Percentiles rank a stretch among this genome's conserved stretches.
Evolutionary conservation across 2,113 vertebrate species (phyloP).

Genomic region (Oplegnathus fasciatus): DNA sequence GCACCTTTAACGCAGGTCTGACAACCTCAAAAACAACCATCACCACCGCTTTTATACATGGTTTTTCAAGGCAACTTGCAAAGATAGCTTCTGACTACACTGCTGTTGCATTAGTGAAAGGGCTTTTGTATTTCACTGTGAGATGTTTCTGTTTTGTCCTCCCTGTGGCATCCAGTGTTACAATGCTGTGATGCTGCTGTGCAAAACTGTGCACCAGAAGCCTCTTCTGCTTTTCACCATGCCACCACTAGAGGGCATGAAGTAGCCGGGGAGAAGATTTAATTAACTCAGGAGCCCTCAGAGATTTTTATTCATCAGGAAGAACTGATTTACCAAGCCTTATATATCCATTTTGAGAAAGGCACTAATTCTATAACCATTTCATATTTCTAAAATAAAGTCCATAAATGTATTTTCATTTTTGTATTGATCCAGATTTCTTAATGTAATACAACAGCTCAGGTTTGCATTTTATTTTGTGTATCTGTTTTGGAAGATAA

Average conservation of each 20-base stretch:
- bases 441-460: no score
- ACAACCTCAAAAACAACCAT: background rate
- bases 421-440: no score
- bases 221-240: background rate
- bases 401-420: background rate
- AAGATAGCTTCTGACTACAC: background rate
- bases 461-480: no score
- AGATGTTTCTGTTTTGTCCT: background rate
- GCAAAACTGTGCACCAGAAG: background rate
- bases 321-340: background rate
- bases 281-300: background rate
- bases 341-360: background rate
- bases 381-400: background rate
- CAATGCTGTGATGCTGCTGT: background rate
- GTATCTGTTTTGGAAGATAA: no score
- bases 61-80: background rate
- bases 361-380: background rate
- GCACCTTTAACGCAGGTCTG: background rate
- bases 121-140: background rate
- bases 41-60: no score
- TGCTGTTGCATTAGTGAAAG: background rate
- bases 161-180: background rate
- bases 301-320: constrained; percentile 2
- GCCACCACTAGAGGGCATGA: constrained; percentile 66
- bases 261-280: background rate